These are phyloP conservation scores for Philhelius pedissequus DNA, from an alignment of 2,888 invertebrate genomes.

Conservation along the genomic window DNA sequence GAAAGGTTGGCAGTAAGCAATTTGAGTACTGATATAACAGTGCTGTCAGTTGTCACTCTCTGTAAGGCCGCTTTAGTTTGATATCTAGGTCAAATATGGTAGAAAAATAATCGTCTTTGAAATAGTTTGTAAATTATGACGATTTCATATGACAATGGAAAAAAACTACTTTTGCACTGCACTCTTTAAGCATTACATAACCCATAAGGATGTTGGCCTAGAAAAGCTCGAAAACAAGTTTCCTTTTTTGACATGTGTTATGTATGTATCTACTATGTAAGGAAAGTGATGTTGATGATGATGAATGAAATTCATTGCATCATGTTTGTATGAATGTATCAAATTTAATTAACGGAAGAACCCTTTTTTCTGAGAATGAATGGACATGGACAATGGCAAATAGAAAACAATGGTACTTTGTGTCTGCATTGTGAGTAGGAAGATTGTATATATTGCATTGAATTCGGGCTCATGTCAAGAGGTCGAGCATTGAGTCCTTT, in stretches of 20 bases:
- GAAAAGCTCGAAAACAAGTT: slow-evolving; percentile 26
- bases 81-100: slow-evolving; percentile 34
- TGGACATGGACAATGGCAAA: background rate
- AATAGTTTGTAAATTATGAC: slow-evolving; percentile 26
- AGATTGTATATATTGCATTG: slow-evolving; percentile 5
- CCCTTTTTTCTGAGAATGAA: background rate
- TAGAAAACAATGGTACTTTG: slow-evolving; percentile 46
- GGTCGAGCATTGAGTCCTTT: slow-evolving; percentile 47
- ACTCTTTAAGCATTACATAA: background rate
- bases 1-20: background rate
- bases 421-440: background rate
- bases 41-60: background rate
- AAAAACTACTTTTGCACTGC: slow-evolving; percentile 31
- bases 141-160: slow-evolving; percentile 17
- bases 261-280: too few species aligned
- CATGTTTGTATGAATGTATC: too few species aligned
- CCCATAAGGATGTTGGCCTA: slow-evolving; percentile 27
- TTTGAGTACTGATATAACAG: background rate
- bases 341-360: slow-evolving; percentile 19
- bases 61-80: background rate
- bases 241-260: background rate
- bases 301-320: slow-evolving; percentile 24
- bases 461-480: slow-evolving; percentile 30
- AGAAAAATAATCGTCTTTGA: slow-evolving; percentile 5
- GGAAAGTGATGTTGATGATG: background rate